A percentile compares a stretch with the other conserved stretches of the same genome.
Conservation (phyloP, 2,797 vertebrate genomes). For the Pterois miles region DNA sequence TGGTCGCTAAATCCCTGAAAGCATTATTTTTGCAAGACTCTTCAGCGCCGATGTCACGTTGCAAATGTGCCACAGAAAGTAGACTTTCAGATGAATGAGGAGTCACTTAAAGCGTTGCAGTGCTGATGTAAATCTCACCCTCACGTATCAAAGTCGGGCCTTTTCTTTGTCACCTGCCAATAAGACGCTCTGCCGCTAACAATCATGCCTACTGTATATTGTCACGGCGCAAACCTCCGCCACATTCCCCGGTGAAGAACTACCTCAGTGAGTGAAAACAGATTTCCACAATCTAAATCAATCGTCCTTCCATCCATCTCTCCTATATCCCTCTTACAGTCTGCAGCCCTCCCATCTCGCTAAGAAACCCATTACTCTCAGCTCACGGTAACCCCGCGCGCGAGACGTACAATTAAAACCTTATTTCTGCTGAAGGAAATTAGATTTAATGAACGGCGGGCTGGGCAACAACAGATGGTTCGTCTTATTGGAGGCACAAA, state of each 20-base stretch:
- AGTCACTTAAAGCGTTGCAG: conserved; percentile 14
- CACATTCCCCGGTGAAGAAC: conserved; percentile 46
- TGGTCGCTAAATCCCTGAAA: not conserved
- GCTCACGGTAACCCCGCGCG: conserved; percentile 40
- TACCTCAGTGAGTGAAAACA: conserved; percentile 41
- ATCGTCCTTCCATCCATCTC: conserved; percentile 59
- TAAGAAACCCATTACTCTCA: conserved; percentile 69
- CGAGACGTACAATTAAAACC: conserved; percentile 80
- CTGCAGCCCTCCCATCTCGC: conserved; percentile 61
- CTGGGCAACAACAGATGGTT: conserved; percentile 83
- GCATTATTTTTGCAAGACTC: not conserved
- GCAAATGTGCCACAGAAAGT: conserved; percentile 8
- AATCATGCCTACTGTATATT: conserved; percentile 14
- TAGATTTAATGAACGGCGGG: conserved; percentile 82
- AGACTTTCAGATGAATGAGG: conserved; percentile 21
- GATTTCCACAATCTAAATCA: conserved; percentile 64
- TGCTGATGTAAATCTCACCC: conserved; percentile 34
- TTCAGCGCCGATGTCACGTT: conserved; percentile 4
- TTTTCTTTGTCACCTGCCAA: conserved; percentile 56
- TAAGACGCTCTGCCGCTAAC: conserved; percentile 40
- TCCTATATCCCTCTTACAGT: conserved; percentile 32
- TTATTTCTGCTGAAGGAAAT: conserved; percentile 80
- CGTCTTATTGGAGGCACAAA: conserved; percentile 83
- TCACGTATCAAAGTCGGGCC: conserved; percentile 17
- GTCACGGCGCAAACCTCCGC: conserved; percentile 23